A percentile compares a stretch with the other conserved stretches of the same genome.
These are phyloP conservation scores for Dasyornis broadbenti DNA, from an alignment of 2,113 vertebrate species.

Conservation along the genomic window DNA sequence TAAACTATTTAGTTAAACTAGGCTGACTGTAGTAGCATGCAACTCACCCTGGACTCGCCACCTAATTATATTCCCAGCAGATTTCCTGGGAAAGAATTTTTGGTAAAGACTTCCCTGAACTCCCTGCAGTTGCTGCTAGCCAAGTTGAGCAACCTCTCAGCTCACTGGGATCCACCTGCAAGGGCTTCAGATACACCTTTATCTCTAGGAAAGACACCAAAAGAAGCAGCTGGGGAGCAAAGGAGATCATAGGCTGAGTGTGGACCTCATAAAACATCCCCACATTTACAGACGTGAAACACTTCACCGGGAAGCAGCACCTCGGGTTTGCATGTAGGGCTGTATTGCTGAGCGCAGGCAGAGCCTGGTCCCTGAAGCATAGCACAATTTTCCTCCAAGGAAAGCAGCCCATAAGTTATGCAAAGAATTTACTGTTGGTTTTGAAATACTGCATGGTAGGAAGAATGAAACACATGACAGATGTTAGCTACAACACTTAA, in stretches of 20 bases:
- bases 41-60: not conserved
- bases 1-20: not conserved
- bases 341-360: not conserved
- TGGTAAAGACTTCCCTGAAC: not conserved
- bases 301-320: not conserved
- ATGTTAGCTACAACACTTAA: not conserved
- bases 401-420: conserved; percentile 8
- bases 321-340: not conserved
- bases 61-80: not conserved
- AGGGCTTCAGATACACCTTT: not conserved
- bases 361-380: not conserved
- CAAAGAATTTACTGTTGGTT: conserved; percentile 4
- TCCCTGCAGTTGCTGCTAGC: not conserved
- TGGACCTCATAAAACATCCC: not conserved
- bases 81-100: not conserved
- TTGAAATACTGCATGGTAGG: not conserved
- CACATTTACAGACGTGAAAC: not conserved
- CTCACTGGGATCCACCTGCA: not conserved
- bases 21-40: not conserved
- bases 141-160: not conserved
- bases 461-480: not conserved
- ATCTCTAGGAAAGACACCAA: not conserved
- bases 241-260: not conserved
- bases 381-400: not conserved
- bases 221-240: not conserved